A percentile compares a stretch with the other conserved stretches of the same genome.
Conservation (phyloP, 2,113 vertebrate species). For the Thamnaconus septentrionalis region DNA sequence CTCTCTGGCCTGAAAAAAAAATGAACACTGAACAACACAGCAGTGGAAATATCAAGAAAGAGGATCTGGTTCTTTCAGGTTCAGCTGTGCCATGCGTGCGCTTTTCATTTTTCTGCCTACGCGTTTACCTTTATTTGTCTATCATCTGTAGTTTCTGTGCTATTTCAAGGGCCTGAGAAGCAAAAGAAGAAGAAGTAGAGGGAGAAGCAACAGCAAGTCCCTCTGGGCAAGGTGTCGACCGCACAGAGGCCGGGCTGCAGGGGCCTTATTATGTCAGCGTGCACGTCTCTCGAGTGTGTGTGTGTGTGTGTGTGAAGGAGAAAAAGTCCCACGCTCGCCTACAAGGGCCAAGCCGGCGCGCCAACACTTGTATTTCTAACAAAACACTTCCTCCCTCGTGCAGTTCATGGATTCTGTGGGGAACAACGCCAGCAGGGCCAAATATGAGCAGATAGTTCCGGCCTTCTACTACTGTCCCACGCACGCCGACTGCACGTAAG, state of each 20-base stretch:
- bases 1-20: not conserved
- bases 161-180: not conserved
- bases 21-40: not conserved
- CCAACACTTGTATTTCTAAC: no score
- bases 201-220: no score
- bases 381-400: conserved; percentile 40
- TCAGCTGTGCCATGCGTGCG: not conserved
- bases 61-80: not conserved
- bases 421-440: conserved; percentile 81
- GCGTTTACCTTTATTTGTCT: not conserved
- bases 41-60: not conserved
- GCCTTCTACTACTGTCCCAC: conserved; percentile 89
- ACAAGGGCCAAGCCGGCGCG: no score
- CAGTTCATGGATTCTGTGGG: conserved; percentile 89
- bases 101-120: not conserved
- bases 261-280: no score
- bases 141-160: not conserved
- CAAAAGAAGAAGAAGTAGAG: no score
- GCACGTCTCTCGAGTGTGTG: not conserved
- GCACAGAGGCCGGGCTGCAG: no score
- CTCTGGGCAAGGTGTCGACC: no score
- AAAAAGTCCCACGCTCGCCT: not conserved
- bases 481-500: conserved; percentile 89
- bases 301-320: not conserved
- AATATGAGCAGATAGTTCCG: conserved; percentile 85